phyloP scores from a whole-genome alignment of 2,113 vertebrate genomes.

The Rhinogobius similis region DNA sequence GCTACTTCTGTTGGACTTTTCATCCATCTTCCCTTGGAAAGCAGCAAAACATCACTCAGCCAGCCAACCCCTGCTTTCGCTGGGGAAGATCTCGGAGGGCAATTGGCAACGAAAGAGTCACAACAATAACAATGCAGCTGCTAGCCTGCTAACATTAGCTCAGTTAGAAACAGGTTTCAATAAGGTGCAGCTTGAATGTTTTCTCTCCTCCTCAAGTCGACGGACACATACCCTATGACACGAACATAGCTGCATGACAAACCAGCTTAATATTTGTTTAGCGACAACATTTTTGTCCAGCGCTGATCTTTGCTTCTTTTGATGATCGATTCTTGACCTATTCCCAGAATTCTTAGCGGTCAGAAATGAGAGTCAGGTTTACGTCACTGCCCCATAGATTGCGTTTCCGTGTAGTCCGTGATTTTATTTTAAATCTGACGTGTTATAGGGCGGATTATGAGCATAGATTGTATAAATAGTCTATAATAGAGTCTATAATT shows the following conservation, averaged over 20 bases:
- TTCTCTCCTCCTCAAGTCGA: accelerated
- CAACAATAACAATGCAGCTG: constrained; percentile 61
- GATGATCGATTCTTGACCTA: constrained; percentile 53
- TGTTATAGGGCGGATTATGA: background rate
- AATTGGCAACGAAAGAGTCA: background rate
- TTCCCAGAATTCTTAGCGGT: constrained; percentile 71
- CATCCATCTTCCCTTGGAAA: constrained; percentile 87
- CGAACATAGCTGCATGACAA: background rate
- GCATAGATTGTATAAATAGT: too few species aligned
- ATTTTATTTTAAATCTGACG: background rate
- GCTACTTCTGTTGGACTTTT: constrained; percentile 80
- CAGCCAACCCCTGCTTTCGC: constrained; percentile 42
- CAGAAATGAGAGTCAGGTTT: constrained; percentile 11
- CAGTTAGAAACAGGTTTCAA: background rate
- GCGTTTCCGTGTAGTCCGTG: background rate
- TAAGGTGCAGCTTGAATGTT: background rate
- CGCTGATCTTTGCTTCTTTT: background rate
- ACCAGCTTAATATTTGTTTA: background rate
- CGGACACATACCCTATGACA: accelerated
- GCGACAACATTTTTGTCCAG: background rate
- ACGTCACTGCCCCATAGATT: constrained; percentile 44
- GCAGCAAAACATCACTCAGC: constrained; percentile 74
- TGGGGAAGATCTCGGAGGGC: constrained; percentile 18
- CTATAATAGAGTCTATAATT: too few species aligned
- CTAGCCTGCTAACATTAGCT: constrained; percentile 36